Conservation (phyloP, 2,113 vertebrate genomes). For the Ammodytes dubius region DNA sequence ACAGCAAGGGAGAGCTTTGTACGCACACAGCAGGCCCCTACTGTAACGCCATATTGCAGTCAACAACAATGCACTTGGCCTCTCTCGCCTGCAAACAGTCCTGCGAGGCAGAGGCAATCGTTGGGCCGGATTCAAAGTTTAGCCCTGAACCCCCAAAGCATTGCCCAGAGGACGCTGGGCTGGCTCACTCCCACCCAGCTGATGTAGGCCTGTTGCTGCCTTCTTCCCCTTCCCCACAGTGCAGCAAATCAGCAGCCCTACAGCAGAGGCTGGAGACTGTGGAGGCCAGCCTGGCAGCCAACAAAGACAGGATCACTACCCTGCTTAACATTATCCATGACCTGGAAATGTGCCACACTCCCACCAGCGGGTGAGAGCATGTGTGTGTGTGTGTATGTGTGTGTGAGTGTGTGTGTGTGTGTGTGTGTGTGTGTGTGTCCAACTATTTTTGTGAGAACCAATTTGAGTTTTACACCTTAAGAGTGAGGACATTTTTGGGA, state of each 20-base stretch:
- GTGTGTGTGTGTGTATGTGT: not conserved
- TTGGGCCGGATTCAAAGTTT: conserved; percentile 29
- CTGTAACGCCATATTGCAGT: conserved; percentile 34
- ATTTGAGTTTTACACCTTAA: no score
- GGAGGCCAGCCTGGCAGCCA: conserved; percentile 83
- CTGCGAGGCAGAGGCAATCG: conserved; percentile 34
- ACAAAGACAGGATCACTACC: conserved; percentile 82
- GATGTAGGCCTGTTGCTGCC: conserved; percentile 66
- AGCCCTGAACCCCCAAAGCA: conserved; percentile 24
- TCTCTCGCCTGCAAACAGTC: conserved; percentile 33
- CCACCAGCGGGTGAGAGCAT: conserved; percentile 75
- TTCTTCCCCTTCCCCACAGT: conserved; percentile 69
- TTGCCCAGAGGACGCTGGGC: conserved; percentile 48
- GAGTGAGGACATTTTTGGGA: no score
- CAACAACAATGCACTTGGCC: conserved; percentile 46
- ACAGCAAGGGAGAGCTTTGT: conserved; percentile 18
- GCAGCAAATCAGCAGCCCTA: conserved; percentile 70
- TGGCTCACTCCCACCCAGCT: conserved; percentile 77
- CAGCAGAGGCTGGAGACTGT: conserved; percentile 79
- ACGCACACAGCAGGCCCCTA: conserved; percentile 17
- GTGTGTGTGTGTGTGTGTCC: no score
- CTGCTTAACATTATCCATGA: conserved; percentile 86
- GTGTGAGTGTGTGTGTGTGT: not conserved
- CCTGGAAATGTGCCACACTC: conserved; percentile 80
- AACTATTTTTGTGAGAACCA: no score